Percentiles rank a stretch among this genome's conserved stretches.
Evolutionary conservation across 2,888 invertebrate genomes (phyloP).

Genomic region (Chouioia cunea): DNA sequence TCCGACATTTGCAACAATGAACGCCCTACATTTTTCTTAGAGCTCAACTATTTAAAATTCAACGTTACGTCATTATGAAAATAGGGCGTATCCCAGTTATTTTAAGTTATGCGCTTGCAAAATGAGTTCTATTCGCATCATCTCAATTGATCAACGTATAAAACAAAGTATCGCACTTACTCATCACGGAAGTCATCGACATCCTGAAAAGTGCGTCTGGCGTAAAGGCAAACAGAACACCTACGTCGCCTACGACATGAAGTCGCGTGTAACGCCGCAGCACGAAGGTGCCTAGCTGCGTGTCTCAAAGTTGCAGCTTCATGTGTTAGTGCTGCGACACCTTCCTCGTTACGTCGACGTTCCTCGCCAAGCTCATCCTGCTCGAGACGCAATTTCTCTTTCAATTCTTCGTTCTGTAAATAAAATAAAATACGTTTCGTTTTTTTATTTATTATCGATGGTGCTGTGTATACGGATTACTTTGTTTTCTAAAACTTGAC

Average conservation of each 20-base stretch:
- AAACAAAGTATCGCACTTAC: conserved; percentile 59
- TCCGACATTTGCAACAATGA: too few relatives aligned
- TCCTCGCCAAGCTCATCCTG: conserved; percentile 70
- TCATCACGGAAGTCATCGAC: conserved; percentile 69
- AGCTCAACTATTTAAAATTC: too few relatives aligned
- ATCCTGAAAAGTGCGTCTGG: conserved; percentile 73
- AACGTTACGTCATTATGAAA: too few relatives aligned
- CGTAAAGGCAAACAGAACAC: conserved; percentile 74
- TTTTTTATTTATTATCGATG: too few relatives aligned
- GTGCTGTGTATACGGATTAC: too few relatives aligned
- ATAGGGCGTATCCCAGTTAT: too few relatives aligned
- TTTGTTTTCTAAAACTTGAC: too few relatives aligned
- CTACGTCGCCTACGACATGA: conserved; percentile 69
- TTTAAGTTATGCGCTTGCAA: too few relatives aligned
- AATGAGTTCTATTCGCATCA: not conserved
- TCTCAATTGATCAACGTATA: not conserved
- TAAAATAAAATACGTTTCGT: not conserved
- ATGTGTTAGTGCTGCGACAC: conserved; percentile 68
- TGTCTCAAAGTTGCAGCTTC: conserved; percentile 70
- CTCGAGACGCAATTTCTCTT: conserved; percentile 72
- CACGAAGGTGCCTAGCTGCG: conserved; percentile 69
- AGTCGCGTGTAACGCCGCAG: conserved; percentile 64
- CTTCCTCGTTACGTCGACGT: conserved; percentile 67
- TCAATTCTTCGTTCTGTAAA: conserved; percentile 72
- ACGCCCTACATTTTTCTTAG: too few relatives aligned